Evolutionary conservation across 2,113 vertebrate genomes (phyloP).

Genomic region (Opisthocomus hoazin): DNA sequence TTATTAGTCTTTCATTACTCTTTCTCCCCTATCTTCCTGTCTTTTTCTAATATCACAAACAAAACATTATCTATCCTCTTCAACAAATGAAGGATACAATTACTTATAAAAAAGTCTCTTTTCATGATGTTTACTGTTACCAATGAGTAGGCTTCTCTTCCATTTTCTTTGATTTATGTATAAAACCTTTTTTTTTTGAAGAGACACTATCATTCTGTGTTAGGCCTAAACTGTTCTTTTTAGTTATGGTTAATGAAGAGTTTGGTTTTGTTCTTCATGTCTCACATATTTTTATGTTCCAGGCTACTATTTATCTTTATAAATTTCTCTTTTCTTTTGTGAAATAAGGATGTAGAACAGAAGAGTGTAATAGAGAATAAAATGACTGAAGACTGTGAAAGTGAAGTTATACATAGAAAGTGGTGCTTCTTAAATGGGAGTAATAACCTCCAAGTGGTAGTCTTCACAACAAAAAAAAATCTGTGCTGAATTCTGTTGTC

Average conservation of each 20-base stretch:
- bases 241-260: neutral
- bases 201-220: neutral
- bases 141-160: neutral
- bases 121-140: neutral
- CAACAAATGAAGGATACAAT: neutral
- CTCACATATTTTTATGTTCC: neutral
- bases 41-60: neutral
- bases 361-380: neutral
- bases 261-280: neutral
- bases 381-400: neutral
- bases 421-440: neutral
- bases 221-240: neutral
- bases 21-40: neutral
- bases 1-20: neutral
- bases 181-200: neutral
- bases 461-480: neutral
- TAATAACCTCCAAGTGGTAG: neutral
- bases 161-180: slow-evolving; percentile 26
- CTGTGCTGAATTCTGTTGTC: neutral
- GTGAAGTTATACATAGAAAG: neutral
- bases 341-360: neutral
- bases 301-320: neutral
- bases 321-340: neutral
- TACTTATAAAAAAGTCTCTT: slow-evolving; percentile 15
- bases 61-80: neutral